Evolutionary conservation across 2,113 vertebrate genomes (phyloP), one percentile per base, ranked within the genome.

Genomic region (Azemiops feae): DNA sequence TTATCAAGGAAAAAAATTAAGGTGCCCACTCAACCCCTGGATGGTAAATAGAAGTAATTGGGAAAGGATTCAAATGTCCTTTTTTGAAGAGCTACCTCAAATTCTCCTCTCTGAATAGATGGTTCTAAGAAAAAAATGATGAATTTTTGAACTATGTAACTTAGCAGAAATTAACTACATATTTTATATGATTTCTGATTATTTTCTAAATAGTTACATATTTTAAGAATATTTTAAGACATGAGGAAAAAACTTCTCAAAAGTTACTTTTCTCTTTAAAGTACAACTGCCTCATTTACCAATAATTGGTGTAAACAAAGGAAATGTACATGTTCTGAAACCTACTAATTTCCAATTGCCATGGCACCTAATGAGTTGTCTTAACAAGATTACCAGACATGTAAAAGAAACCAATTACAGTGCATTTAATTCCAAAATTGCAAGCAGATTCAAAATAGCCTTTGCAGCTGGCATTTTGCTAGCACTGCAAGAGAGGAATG

Each of bases 331-430:
- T 96, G 93, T 96, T 96, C 97, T 96, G 95, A 97, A 96, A 96
- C 92, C 95, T 96, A 96, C 96, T 93, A 96, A 97, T 95, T 96
- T 97, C 92, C 96, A 97, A 97, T 97, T 96, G 96, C 95, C 94
- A 95, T 90, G 94, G 96, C 87, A 96, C 95, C 93, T 96, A 97
- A 97, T 97, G 94, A 97, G 96, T 96, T 97, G 96, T 96, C 95
- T 97, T 97, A 97, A 97, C 95, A 97, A 96, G 96, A 97, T 96
- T 96, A 97, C 95, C 94, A 96, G 97, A 96, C 85, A 96, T 96
- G 96, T 94, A 96, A 95, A 97, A 96, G 94, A 96, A 97, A 95
- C 96, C 95, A 97, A 97, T 97, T 97, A 95, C 94, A 95, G 95
- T 93, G 93, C 94, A 95, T 97, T 97, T 95, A 96, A 97, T 97